Conservation (phyloP, 2,797 vertebrate genomes). For the Aplochiton taeniatus region DNA sequence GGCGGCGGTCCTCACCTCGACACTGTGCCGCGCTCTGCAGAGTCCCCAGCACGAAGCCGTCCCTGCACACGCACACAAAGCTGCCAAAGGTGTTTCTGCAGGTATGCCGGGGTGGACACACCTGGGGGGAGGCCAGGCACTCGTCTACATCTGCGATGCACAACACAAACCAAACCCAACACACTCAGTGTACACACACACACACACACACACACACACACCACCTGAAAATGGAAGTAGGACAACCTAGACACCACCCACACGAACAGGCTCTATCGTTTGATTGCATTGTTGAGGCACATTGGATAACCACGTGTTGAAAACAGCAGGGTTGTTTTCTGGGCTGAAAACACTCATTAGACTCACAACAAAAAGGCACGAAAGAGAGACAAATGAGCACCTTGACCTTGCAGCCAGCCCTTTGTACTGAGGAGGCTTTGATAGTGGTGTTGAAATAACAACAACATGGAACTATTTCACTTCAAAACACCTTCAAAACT, state of each 20-base stretch:
- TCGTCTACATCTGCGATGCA: slow-evolving; percentile 69
- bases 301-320: slow-evolving; percentile 25
- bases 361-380: slow-evolving; percentile 50
- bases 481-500: background rate
- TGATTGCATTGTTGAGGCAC: background rate
- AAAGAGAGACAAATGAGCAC: slow-evolving; percentile 58
- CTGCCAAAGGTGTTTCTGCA: slow-evolving; percentile 76
- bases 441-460: slow-evolving; percentile 45
- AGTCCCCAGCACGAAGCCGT: slow-evolving; percentile 63
- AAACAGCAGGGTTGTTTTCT: slow-evolving; percentile 22
- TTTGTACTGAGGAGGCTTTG: slow-evolving; percentile 50
- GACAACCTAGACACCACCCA: background rate
- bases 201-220: background rate
- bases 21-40: slow-evolving; percentile 53
- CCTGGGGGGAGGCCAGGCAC: slow-evolving; percentile 51
- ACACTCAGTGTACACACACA: background rate
- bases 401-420: slow-evolving; percentile 40
- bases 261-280: background rate
- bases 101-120: slow-evolving; percentile 51
- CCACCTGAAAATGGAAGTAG: background rate
- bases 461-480: slow-evolving; percentile 22
- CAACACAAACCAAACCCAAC: slow-evolving; percentile 7
- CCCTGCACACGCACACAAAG: slow-evolving; percentile 67
- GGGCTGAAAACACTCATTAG: slow-evolving; percentile 58
- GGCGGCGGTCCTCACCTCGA: slow-evolving; percentile 54